Conservation (phyloP, 1,140 invertebrate genomes). For the Megalonaias nervosa region DNA sequence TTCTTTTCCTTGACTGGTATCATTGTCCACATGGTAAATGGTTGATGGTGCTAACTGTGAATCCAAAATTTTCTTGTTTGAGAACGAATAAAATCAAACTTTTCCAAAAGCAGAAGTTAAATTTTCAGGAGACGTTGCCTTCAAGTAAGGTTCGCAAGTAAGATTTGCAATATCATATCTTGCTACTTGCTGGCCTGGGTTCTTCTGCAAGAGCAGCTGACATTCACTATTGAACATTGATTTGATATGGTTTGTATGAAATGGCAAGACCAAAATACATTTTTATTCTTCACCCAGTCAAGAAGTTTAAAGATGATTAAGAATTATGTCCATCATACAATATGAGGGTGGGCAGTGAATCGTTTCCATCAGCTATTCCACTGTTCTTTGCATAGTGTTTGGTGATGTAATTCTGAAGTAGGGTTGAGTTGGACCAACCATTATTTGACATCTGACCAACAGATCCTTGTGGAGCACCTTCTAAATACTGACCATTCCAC, state of each 20-base stretch:
- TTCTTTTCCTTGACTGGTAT: no score
- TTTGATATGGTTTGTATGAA: slow-evolving; percentile 27
- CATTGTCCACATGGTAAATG: no score
- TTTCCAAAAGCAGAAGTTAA: no score
- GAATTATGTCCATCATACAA: slow-evolving; percentile 70
- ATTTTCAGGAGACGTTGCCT: no score
- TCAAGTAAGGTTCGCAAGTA: no score
- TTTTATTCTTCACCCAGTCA: slow-evolving; percentile 40
- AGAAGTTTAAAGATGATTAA: slow-evolving; percentile 23
- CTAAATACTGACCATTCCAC: slow-evolving; percentile 62
- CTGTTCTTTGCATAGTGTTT: slow-evolving; percentile 65
- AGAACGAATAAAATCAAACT: no score
- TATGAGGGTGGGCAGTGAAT: slow-evolving; percentile 49
- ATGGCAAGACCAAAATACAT: slow-evolving; percentile 52
- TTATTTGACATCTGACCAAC: slow-evolving; percentile 64
- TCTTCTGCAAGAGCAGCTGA: no score
- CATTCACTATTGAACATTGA: no score
- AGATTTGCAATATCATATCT: no score
- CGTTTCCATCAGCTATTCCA: slow-evolving; percentile 44
- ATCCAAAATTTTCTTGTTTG: no score
- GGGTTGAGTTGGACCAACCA: slow-evolving; percentile 71
- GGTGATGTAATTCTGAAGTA: slow-evolving; percentile 71
- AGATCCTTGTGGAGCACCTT: slow-evolving; percentile 65
- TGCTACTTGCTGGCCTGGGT: no score
- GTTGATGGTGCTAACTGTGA: no score